These are phyloP conservation scores for Oceanites oceanicus DNA, from an alignment of 2,113 vertebrate genomes.

Conservation along the genomic window DNA sequence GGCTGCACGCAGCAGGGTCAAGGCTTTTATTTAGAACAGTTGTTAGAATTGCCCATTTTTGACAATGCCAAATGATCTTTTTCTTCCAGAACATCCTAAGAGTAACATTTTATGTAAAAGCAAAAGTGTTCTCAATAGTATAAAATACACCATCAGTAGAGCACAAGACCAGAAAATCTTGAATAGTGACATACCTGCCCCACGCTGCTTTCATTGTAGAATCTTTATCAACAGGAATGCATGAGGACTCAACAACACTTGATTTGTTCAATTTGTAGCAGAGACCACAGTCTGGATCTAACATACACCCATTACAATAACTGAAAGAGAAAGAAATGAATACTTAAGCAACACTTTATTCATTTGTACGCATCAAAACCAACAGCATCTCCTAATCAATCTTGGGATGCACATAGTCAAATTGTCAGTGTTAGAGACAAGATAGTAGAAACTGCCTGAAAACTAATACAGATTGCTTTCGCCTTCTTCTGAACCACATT, in stretches of 20 bases:
- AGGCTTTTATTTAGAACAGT: not conserved
- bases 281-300: constrained; percentile 93
- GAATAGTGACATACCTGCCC: constrained; percentile 86
- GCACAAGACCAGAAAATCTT: not conserved
- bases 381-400: not conserved
- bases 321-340: constrained; percentile 69
- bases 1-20: not conserved
- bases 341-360: not conserved
- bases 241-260: constrained; percentile 84
- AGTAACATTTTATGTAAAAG: not conserved
- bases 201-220: constrained; percentile 89
- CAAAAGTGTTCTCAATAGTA: not conserved
- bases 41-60: not conserved
- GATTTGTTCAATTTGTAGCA: constrained; percentile 92
- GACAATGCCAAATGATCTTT: not conserved
- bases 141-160: not conserved
- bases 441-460: not conserved
- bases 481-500: not conserved
- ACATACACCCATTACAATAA: constrained; percentile 92
- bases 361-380: not conserved
- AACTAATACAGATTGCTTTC: not conserved
- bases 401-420: not conserved
- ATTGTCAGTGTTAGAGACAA: not conserved
- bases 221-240: constrained; percentile 83
- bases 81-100: not conserved